Evolutionary conservation across 2,888 invertebrate species (phyloP).

Genomic region (Bimastos eiseni): DNA sequence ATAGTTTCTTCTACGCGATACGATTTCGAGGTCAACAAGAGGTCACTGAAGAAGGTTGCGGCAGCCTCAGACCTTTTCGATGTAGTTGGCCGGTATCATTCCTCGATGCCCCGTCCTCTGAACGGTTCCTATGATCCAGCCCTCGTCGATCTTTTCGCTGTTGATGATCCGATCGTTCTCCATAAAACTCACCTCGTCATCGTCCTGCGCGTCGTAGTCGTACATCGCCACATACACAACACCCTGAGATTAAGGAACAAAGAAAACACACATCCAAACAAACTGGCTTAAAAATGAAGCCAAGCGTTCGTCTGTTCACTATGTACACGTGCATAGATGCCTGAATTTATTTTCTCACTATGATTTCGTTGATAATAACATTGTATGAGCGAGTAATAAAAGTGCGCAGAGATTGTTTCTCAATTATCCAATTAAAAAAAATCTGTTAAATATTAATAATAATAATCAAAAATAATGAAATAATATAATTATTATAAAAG

Average conservation of each 20-base stretch:
- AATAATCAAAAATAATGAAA: too few relatives aligned
- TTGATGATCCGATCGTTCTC: constrained; percentile 72
- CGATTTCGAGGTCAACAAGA: constrained; percentile 10
- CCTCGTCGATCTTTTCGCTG: constrained; percentile 90
- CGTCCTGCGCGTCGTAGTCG: constrained; percentile 94
- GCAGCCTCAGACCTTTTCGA: constrained; percentile 60
- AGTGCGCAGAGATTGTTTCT: too few relatives aligned
- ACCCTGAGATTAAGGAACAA: constrained; percentile 30
- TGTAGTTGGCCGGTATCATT: constrained; percentile 98
- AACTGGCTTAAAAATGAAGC: too few relatives aligned
- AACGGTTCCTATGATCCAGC: constrained; percentile 93
- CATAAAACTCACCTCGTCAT: constrained; percentile 77
- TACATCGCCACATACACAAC: constrained; percentile 84
- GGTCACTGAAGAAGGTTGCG: background rate
- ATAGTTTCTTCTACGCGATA: background rate
- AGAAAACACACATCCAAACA: background rate
- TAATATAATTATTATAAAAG: too few relatives aligned
- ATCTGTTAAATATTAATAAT: too few relatives aligned
- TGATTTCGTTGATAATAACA: too few relatives aligned
- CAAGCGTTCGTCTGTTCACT: too few relatives aligned
- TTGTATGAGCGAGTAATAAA: too few relatives aligned
- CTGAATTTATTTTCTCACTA: too few relatives aligned
- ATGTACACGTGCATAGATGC: too few relatives aligned
- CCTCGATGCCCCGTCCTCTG: constrained; percentile 85
- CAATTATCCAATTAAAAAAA: too few relatives aligned